Evolutionary conservation across 2,888 invertebrate species (phyloP).

Genomic region (Dilophus febrilis): DNA sequence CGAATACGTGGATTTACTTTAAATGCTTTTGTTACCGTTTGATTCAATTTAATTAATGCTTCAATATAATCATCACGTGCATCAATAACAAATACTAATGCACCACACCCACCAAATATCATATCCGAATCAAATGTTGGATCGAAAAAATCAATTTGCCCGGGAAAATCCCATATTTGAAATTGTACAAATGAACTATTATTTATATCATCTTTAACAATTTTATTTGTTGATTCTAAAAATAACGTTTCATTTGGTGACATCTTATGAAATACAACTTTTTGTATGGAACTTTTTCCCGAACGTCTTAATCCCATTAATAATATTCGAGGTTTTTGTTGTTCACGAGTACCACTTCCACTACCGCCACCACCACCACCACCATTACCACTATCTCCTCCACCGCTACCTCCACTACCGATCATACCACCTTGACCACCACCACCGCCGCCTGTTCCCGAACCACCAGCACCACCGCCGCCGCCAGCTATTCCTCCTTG

Average conservation of each 20-base stretch:
- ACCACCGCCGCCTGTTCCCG: no score
- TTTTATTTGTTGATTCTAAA: slow-evolving; percentile 94
- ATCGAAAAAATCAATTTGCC: slow-evolving; percentile 96
- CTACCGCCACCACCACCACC: no score
- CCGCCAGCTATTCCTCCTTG: slow-evolving; percentile 21
- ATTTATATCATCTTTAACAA: slow-evolving; percentile 94
- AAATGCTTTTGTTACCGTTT: slow-evolving; percentile 87
- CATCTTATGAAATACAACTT: slow-evolving; percentile 99
- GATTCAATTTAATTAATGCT: slow-evolving; percentile 79
- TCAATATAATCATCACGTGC: slow-evolving; percentile 98
- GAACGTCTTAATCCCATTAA: slow-evolving; percentile 92
- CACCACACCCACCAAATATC: slow-evolving; percentile 94
- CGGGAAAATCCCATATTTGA: slow-evolving; percentile 99
- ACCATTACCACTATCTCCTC: no score
- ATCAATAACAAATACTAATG: slow-evolving; percentile 97
- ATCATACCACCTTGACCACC: no score
- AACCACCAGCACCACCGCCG: slow-evolving; percentile 20
- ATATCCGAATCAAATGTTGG: slow-evolving; percentile 88
- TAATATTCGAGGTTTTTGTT: slow-evolving; percentile 82
- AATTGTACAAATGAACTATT: slow-evolving; percentile 95
- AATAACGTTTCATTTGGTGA: slow-evolving; percentile 98
- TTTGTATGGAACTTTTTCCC: slow-evolving; percentile 97
- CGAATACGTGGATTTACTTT: slow-evolving; percentile 92
- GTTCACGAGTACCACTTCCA: slow-evolving; percentile 27
- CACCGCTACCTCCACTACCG: no score